These are phyloP conservation scores for Neuroscelio doddi DNA, from an alignment of 2,888 invertebrate species.

Conservation along the genomic window DNA sequence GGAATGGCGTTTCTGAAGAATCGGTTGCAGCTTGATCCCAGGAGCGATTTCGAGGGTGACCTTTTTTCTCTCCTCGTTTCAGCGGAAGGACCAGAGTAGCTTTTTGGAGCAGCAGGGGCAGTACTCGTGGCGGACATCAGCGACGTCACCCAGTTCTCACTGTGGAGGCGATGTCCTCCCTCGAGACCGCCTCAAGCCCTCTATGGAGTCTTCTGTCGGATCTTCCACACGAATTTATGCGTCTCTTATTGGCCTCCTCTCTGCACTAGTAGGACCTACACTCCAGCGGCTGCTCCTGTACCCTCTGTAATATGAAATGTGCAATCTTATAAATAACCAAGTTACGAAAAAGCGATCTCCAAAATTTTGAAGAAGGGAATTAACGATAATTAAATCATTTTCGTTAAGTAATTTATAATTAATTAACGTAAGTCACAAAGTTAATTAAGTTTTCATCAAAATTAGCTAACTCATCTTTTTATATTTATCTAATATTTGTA, in stretches of 20 bases:
- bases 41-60: conserved; percentile 42
- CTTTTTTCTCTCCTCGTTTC: conserved; percentile 47
- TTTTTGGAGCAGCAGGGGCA: conserved; percentile 54
- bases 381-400: too few relatives aligned
- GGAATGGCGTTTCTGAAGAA: conserved; percentile 45
- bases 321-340: too few relatives aligned
- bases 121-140: conserved; percentile 67
- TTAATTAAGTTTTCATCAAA: too few relatives aligned
- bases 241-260: conserved; percentile 1
- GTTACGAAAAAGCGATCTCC: too few relatives aligned
- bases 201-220: conserved; percentile 12
- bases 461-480: too few relatives aligned
- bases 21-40: conserved; percentile 45
- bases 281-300: conserved; percentile 36
- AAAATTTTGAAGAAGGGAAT: too few relatives aligned
- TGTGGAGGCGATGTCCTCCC: conserved; percentile 51
- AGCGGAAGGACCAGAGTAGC: conserved; percentile 54
- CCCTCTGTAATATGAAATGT: conserved; percentile 48
- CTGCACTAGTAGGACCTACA: conserved; percentile 11
- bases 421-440: too few relatives aligned
- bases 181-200: conserved; percentile 43
- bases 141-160: conserved; percentile 56
- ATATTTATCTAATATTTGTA: too few relatives aligned
- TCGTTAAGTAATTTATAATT: neutral
- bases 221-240: conserved; percentile 30